A percentile compares a stretch with the other conserved stretches of the same genome.
phyloP scores from a whole-genome alignment of 2,888 invertebrate species.

The Exephanes ischioxanthus region DNA sequence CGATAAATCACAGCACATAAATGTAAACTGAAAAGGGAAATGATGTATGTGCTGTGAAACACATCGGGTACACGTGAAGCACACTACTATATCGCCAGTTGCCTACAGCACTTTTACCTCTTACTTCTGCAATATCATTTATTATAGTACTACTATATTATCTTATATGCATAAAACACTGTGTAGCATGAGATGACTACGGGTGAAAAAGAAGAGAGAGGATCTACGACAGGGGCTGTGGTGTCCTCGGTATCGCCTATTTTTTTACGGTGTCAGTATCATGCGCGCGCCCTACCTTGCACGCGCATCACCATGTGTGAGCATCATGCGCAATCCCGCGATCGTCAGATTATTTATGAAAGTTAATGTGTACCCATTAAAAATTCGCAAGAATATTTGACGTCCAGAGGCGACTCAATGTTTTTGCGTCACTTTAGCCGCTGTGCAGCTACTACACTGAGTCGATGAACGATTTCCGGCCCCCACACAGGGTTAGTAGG shows the following conservation, averaged over 20 bases:
- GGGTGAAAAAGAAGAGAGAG: neutral
- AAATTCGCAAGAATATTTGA: too few relatives aligned
- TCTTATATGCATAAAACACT: conserved; percentile 18
- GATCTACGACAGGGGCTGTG: neutral
- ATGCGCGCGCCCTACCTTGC: neutral
- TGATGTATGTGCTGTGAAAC: conserved; percentile 59
- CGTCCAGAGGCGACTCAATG: neutral
- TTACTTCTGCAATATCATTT: conserved; percentile 33
- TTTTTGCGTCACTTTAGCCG: neutral
- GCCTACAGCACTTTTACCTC: conserved; percentile 43
- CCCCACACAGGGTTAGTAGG: conserved; percentile 40
- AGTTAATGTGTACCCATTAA: too few relatives aligned
- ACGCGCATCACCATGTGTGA: neutral
- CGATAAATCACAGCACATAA: conserved; percentile 63
- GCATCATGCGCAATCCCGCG: too few relatives aligned
- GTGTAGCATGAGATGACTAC: neutral
- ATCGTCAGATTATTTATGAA: too few relatives aligned
- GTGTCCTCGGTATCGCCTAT: neutral
- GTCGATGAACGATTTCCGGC: conserved; percentile 27
- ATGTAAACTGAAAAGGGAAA: conserved; percentile 66
- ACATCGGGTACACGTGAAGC: conserved; percentile 31
- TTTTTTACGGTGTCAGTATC: neutral
- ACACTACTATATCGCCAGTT: conserved; percentile 1
- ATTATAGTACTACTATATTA: conserved; percentile 44
- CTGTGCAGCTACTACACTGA: neutral